Evolutionary conservation across 2,797 vertebrate genomes (phyloP).

Genomic region (Synanceia verrucosa): DNA sequence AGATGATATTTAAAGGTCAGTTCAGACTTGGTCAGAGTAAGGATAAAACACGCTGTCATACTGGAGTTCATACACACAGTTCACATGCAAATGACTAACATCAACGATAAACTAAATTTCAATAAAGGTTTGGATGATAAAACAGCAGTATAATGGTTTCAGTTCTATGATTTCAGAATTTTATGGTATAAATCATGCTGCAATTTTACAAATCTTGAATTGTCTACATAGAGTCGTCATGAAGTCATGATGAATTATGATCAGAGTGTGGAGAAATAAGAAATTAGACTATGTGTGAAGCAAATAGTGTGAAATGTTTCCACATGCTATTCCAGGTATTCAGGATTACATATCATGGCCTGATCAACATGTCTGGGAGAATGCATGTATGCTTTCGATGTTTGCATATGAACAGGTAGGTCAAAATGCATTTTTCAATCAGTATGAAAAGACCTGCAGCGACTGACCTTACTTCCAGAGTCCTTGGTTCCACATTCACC

Average conservation of each 20-base stretch:
- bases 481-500: constrained; percentile 99
- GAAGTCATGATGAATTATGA: constrained; percentile 58
- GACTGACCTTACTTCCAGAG: constrained; percentile 99
- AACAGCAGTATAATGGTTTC: constrained; percentile 83
- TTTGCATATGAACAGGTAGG: constrained; percentile 89
- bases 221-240: constrained; percentile 40
- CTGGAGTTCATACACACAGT: background rate
- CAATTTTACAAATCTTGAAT: constrained; percentile 16
- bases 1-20: constrained; percentile 61
- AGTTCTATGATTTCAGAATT: constrained; percentile 64
- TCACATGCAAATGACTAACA: constrained; percentile 72
- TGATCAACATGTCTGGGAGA: constrained; percentile 39
- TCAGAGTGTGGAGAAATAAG: constrained; percentile 33
- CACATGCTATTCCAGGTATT: constrained; percentile 20
- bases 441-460: constrained; percentile 97
- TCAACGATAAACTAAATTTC: constrained; percentile 76
- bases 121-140: constrained; percentile 70
- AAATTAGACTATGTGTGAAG: constrained; percentile 54
- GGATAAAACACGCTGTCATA: constrained; percentile 17
- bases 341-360: constrained; percentile 40
- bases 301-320: constrained; percentile 11
- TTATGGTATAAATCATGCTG: constrained; percentile 77
- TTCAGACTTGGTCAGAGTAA: constrained; percentile 61
- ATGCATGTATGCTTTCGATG: constrained; percentile 65
- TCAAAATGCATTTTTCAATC: constrained; percentile 94